These are phyloP conservation scores for Subanguina moxae DNA, from an alignment of 1,140 invertebrate species.

Conservation along the genomic window DNA sequence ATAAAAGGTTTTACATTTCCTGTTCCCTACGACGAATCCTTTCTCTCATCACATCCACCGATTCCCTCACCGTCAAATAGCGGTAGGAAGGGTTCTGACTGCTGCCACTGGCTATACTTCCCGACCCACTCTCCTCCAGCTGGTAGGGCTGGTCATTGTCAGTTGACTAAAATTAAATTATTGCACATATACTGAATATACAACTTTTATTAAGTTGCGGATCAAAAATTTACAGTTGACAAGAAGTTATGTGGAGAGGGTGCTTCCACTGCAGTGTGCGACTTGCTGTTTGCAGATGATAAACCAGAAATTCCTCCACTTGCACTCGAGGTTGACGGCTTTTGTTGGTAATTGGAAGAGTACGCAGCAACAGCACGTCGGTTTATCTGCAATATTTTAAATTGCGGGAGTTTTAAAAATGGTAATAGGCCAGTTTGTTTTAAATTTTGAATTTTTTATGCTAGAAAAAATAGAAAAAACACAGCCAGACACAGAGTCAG, in stretches of 20 bases:
- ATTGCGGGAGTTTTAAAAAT: too few species aligned
- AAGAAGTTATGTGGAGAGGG: neutral
- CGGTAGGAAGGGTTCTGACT: slow-evolving; percentile 43
- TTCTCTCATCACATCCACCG: slow-evolving; percentile 39
- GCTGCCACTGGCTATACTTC: slow-evolving; percentile 28
- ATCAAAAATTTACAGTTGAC: slow-evolving; percentile 8
- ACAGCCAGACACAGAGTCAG: too few species aligned
- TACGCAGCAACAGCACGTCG: neutral
- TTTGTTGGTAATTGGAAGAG: neutral
- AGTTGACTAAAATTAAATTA: neutral
- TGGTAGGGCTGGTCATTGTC: neutral
- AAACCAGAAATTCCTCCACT: neutral
- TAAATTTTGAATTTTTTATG: too few species aligned
- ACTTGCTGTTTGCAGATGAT: too few species aligned
- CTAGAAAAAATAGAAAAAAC: too few species aligned
- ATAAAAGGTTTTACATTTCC: slow-evolving; percentile 15
- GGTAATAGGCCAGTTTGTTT: too few species aligned
- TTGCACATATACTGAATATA: neutral
- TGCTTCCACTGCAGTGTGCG: too few species aligned
- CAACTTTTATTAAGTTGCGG: neutral
- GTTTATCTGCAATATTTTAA: neutral
- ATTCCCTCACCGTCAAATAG: slow-evolving; percentile 43
- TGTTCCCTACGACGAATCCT: slow-evolving; percentile 36
- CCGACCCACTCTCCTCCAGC: slow-evolving; percentile 43
- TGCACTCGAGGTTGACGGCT: neutral